A percentile compares a stretch with the other conserved stretches of the same genome.
Evolutionary conservation across 1,140 invertebrate species (phyloP).

Genomic region (Thaumetopoea pityocampa): DNA sequence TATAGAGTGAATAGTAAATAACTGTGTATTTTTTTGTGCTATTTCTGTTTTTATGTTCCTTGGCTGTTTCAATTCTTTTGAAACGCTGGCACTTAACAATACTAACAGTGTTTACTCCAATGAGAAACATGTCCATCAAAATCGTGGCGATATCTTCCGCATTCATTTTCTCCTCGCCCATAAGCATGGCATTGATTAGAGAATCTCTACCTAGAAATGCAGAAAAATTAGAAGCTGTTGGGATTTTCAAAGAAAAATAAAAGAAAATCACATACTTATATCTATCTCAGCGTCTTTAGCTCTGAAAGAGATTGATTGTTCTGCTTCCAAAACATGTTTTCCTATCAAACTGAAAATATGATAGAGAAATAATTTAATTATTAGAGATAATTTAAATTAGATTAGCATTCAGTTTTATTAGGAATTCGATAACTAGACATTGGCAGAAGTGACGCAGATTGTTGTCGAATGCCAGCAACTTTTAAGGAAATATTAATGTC

Average conservation of each 20-base stretch:
- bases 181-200: conserved; percentile 70
- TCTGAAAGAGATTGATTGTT: conserved; percentile 33
- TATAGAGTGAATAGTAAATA: too few relatives aligned
- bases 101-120: conserved; percentile 78
- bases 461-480: too few relatives aligned
- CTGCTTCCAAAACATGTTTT: conserved; percentile 52
- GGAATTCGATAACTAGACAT: too few relatives aligned
- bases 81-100: too few relatives aligned
- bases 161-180: conserved; percentile 74
- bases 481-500: too few relatives aligned
- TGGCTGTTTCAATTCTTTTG: too few relatives aligned
- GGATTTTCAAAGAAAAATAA: not conserved
- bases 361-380: not conserved
- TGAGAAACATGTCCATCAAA: conserved; percentile 79
- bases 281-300: conserved; percentile 12
- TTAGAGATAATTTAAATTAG: not conserved
- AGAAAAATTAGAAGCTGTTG: not conserved
- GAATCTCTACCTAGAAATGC: conserved; percentile 30
- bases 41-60: too few relatives aligned
- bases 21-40: too few relatives aligned
- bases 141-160: conserved; percentile 79
- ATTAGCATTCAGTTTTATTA: conserved; percentile 2
- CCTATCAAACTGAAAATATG: conserved; percentile 57
- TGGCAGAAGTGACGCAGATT: too few relatives aligned
- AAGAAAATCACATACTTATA: conserved; percentile 18